Percentiles rank a stretch among this genome's conserved stretches.
Evolutionary conservation across 1,140 invertebrate genomes (phyloP).

Genomic region (Saccostrea echinata): DNA sequence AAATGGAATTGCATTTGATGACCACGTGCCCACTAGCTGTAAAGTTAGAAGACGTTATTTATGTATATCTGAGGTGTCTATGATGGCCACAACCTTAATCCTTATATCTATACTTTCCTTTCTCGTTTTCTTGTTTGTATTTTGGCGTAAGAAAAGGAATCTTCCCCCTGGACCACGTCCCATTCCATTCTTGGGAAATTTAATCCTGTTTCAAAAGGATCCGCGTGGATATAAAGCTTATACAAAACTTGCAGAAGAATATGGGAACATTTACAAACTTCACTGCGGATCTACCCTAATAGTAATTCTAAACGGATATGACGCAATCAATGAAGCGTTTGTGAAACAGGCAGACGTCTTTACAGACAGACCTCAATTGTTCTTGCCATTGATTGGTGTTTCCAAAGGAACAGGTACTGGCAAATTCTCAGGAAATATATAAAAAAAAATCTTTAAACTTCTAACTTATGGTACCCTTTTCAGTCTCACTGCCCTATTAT

Average conservation of each 20-base stretch:
- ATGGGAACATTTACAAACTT: constrained; percentile 62
- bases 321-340: constrained; percentile 67
- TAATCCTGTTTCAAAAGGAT: constrained; percentile 63
- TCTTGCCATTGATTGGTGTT: constrained; percentile 66
- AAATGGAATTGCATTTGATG: background rate
- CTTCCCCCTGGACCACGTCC: constrained; percentile 63
- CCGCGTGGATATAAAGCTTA: constrained; percentile 60
- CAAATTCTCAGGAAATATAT: background rate
- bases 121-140: background rate
- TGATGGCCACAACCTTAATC: background rate
- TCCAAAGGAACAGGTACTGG: constrained; percentile 65
- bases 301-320: constrained; percentile 65
- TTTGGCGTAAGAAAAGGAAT: constrained; percentile 3
- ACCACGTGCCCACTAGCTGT: background rate
- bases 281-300: constrained; percentile 64
- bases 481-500: too few relatives aligned
- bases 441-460: background rate
- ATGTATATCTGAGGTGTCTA: background rate
- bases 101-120: background rate
- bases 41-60: too few relatives aligned
- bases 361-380: constrained; percentile 66
- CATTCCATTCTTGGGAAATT: constrained; percentile 62
- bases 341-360: constrained; percentile 63
- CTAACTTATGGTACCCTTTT: too few relatives aligned
- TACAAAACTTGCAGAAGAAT: constrained; percentile 56